Evolutionary conservation across 2,797 vertebrate genomes (phyloP).

Genomic region (Chelidonichthys spinosus): DNA sequence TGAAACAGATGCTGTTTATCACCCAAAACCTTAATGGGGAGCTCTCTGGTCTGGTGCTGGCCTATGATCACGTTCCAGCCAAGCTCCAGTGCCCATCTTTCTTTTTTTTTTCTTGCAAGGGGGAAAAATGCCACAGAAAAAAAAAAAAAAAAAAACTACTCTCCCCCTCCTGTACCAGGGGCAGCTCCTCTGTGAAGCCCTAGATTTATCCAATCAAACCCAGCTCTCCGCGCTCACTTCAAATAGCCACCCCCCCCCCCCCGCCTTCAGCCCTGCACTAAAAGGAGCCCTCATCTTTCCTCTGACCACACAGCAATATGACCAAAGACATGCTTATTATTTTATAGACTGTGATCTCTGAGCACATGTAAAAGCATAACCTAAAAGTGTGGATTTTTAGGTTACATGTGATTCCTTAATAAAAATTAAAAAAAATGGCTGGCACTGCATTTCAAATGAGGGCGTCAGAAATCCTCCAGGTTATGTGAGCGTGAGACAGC

Average conservation of each 20-base stretch:
- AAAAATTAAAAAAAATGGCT: constrained; percentile 38
- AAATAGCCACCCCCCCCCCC: constrained; percentile 71
- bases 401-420: constrained; percentile 70
- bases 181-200: constrained; percentile 79
- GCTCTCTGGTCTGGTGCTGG: constrained; percentile 80
- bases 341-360: constrained; percentile 80
- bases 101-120: constrained; percentile 71
- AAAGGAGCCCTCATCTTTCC: constrained; percentile 76
- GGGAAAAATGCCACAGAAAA: constrained; percentile 76
- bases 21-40: constrained; percentile 82
- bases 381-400: constrained; percentile 75
- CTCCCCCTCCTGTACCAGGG: constrained; percentile 71
- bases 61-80: constrained; percentile 84
- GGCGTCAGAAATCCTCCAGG: constrained; percentile 52
- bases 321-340: constrained; percentile 82
- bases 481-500: constrained; percentile 56
- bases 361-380: constrained; percentile 74
- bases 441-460: constrained; percentile 60
- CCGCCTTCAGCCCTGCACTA: constrained; percentile 71
- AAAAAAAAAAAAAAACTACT: constrained; percentile 51
- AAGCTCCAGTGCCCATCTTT: constrained; percentile 79
- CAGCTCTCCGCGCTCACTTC: constrained; percentile 76
- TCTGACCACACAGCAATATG: constrained; percentile 80
- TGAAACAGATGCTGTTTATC: constrained; percentile 86
- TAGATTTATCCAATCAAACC: constrained; percentile 81